These are phyloP conservation scores for Glaucopsyche alexis DNA, from an alignment of 2,888 invertebrate species.

Conservation along the genomic window DNA sequence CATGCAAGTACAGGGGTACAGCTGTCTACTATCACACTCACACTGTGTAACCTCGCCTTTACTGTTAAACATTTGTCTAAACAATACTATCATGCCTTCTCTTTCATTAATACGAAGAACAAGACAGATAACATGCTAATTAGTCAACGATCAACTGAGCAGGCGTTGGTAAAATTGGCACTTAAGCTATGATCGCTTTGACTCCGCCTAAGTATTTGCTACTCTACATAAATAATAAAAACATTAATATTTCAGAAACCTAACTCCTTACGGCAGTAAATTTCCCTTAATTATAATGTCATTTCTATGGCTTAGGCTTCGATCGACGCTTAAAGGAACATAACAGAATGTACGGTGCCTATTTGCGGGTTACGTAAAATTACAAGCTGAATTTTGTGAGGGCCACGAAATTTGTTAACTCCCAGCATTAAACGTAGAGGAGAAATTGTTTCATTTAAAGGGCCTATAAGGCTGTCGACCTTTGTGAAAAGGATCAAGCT, in stretches of 20 bases:
- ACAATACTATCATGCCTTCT: no score
- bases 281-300: not conserved
- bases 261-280: not conserved
- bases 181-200: no score
- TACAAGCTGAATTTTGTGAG: slow-evolving; percentile 9
- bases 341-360: not conserved
- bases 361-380: slow-evolving; percentile 17
- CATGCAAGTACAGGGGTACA: no score
- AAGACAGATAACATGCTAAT: no score
- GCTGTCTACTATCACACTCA: no score
- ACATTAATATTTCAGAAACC: not conserved
- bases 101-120: no score
- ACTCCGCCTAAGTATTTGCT: no score
- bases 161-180: no score
- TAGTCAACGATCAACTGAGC: no score
- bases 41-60: no score
- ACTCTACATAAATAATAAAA: no score
- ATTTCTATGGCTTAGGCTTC: not conserved
- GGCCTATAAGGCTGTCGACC: slow-evolving; percentile 13
- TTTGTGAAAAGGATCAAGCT: slow-evolving; percentile 22
- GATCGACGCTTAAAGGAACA: not conserved
- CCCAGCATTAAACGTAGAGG: not conserved
- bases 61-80: no score
- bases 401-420: slow-evolving; percentile 4
- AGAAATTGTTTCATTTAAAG: slow-evolving; percentile 22